Percentiles rank a stretch among this genome's conserved stretches.
Conservation (phyloP, 2,113 vertebrate genomes). For the Lasiurus cinereus region DNA sequence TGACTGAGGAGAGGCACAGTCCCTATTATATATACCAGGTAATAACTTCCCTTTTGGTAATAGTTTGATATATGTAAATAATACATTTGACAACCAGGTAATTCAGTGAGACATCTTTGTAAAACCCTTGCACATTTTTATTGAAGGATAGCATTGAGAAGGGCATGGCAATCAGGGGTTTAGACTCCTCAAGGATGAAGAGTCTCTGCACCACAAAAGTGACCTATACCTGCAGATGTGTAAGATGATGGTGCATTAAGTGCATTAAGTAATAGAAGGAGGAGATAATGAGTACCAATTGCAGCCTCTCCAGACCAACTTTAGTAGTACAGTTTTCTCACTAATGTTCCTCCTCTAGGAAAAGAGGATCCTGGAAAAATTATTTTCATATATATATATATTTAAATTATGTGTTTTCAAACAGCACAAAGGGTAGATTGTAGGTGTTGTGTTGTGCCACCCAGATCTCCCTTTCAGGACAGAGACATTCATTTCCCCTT, state of each 20-base stretch:
- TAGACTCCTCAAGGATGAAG: background rate
- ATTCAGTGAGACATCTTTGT: background rate
- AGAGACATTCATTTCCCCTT: background rate
- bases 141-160: background rate
- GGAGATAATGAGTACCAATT: background rate
- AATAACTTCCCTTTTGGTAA: background rate
- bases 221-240: background rate
- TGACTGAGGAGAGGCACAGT: background rate
- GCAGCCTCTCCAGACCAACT: background rate
- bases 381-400: background rate
- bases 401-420: background rate
- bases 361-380: background rate
- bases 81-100: background rate
- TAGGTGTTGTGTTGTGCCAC: background rate
- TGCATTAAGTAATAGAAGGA: background rate
- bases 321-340: background rate
- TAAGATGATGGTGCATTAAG: background rate
- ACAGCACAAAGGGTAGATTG: background rate
- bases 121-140: background rate
- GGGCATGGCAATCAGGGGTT: background rate
- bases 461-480: background rate
- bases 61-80: background rate
- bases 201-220: background rate
- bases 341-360: background rate
- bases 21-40: background rate